Base-by-base conservation (phyloP, 1,140 invertebrate genomes). In the Nomia melanderi region DNA sequence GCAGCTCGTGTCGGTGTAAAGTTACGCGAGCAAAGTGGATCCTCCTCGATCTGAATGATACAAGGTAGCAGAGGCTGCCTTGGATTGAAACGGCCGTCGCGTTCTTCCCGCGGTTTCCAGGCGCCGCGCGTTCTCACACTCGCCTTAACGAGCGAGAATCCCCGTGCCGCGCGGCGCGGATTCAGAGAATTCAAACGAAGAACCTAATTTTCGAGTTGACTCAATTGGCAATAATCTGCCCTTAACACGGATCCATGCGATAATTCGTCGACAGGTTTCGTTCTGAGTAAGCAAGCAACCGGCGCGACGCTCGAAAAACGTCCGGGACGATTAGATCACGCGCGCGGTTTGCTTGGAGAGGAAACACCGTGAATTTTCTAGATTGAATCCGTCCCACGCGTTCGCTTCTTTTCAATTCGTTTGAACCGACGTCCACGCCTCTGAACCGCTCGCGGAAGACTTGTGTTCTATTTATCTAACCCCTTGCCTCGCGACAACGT, bases 141-240 rank as follows among this genome's bases (percentile, higher is more conserved):
- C 29, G 29, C 53, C 17, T 39, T 56, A 36, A 60, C n/a, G 12
- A 27, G 5, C 23, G 29, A 6, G 25, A 56, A 27, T 56, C 11
- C 25, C 25, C 54, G 12, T 3, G 54, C 54, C 25, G 25, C 17
- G 20, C 14, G 3, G 1, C 14, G 17, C 2, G 17, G 44, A 29
- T 27, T 29, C 54, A 56, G 54, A 29, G 25, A 29, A 56, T 56
- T 56, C 54, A 27, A 29, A 27, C 54, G 25, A 56, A 56, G 54
- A 56, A 56, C 54, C 54, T 27, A 56, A 56, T 56, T 56, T 56
- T 56, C 54, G 54, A 56, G 54, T 56, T 56, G 54, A 56, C 54
- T 56, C 54, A 56, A 56, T 27, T 56, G 54, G 29, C 25, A 56
- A 56, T 27, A 56, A 56, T 56, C 54, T 56, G 25, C 25, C 25